Conservation (phyloP, 2,113 vertebrate species). For the Cariama cristata region DNA sequence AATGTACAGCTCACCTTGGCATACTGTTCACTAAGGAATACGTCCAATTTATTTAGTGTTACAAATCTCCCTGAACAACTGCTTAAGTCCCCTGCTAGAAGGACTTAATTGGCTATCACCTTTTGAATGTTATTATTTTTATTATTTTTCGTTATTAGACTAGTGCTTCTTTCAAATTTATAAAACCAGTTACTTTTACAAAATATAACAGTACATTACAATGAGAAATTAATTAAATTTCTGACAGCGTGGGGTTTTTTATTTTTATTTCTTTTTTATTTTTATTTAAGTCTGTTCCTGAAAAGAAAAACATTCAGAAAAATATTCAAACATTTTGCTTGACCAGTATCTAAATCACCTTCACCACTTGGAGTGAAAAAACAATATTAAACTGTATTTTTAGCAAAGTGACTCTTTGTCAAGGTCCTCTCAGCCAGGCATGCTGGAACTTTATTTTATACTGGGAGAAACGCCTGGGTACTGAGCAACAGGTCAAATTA, state of each 20-base stretch:
- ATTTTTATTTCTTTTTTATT: neutral
- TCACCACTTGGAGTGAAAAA: neutral
- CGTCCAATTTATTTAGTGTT: neutral
- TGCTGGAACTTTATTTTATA: neutral
- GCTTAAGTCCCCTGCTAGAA: neutral
- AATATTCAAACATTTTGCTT: neutral
- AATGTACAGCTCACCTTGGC: neutral
- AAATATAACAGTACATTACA: neutral
- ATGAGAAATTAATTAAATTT: neutral
- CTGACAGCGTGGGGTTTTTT: neutral
- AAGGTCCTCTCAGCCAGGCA: neutral
- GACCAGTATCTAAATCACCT: neutral
- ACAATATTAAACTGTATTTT: neutral
- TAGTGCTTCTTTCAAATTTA: neutral
- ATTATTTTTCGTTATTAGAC: neutral
- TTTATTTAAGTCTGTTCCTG: neutral
- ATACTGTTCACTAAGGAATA: neutral
- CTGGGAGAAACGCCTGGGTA: neutral
- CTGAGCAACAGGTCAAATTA: neutral
- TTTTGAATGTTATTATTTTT: neutral
- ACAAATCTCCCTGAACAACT: neutral
- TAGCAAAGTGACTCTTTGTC: neutral
- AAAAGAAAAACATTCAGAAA: neutral
- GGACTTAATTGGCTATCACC: neutral
- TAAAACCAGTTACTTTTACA: neutral